phyloP scores from a whole-genome alignment of 2,113 vertebrate genomes.

The Hemiscyllium ocellatum region DNA sequence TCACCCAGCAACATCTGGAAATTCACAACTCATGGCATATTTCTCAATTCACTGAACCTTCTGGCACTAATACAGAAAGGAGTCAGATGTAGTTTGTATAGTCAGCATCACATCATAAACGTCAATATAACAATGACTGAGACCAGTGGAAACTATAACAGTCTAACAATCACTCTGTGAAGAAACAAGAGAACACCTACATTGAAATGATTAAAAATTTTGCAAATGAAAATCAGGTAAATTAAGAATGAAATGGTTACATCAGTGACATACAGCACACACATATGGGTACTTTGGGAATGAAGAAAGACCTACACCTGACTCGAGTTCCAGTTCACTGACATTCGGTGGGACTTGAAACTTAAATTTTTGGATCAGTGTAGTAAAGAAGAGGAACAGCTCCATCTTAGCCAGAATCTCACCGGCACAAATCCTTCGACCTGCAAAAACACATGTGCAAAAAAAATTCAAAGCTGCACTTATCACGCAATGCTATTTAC shows the following conservation, averaged over 20 bases:
- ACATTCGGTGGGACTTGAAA: slow-evolving; percentile 57
- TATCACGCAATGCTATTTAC: background rate
- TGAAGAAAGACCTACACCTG: slow-evolving; percentile 53
- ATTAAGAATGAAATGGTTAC: background rate
- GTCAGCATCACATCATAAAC: too few relatives aligned
- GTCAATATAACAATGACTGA: too few relatives aligned
- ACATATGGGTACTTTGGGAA: slow-evolving; percentile 55
- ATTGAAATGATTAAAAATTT: too few relatives aligned
- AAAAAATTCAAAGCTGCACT: too few relatives aligned
- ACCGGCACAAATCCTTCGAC: slow-evolving; percentile 56
- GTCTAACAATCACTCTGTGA: too few relatives aligned
- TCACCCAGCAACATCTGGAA: background rate
- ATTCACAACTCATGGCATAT: background rate
- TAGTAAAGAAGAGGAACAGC: slow-evolving; percentile 62
- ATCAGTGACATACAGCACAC: slow-evolving; percentile 50
- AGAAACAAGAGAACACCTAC: too few relatives aligned
- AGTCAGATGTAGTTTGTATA: too few relatives aligned
- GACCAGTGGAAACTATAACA: too few relatives aligned
- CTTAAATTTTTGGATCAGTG: slow-evolving; percentile 58
- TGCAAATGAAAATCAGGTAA: background rate
- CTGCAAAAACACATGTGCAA: slow-evolving; percentile 45
- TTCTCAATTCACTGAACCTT: too few relatives aligned
- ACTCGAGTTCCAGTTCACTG: slow-evolving; percentile 54
- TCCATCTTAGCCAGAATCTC: slow-evolving; percentile 66
- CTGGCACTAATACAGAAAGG: too few relatives aligned